phyloP scores from a whole-genome alignment of 2,888 invertebrate species.

The Artemia sp. region DNA sequence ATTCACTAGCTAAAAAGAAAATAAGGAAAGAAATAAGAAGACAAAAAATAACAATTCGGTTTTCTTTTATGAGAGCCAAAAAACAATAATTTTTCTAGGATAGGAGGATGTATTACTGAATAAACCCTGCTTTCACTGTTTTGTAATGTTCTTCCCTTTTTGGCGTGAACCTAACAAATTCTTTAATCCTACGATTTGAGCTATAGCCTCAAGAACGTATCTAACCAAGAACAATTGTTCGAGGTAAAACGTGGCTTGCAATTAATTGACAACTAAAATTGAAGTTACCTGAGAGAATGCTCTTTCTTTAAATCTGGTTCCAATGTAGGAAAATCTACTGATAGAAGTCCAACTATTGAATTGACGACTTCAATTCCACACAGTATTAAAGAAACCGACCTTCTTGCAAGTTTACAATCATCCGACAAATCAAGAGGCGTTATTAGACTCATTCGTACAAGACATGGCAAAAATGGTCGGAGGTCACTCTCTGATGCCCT shows the following conservation, averaged over 20 bases:
- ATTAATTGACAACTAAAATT: constrained; percentile 21
- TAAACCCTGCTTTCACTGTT: too few relatives aligned
- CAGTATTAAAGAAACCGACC: constrained; percentile 68
- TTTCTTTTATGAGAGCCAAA: too few relatives aligned
- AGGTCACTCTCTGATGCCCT: constrained; percentile 49
- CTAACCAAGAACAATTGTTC: too few relatives aligned
- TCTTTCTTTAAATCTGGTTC: constrained; percentile 85
- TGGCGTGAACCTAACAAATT: too few relatives aligned
- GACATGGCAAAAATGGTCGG: constrained; percentile 72
- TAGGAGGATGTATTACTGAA: too few relatives aligned
- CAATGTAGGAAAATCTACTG: constrained; percentile 80
- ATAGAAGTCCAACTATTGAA: constrained; percentile 75
- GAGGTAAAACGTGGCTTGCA: neutral
- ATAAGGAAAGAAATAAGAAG: too few relatives aligned
- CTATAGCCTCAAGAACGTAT: too few relatives aligned
- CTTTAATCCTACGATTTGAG: too few relatives aligned
- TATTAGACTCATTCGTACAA: constrained; percentile 75
- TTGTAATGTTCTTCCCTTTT: too few relatives aligned
- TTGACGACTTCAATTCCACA: constrained; percentile 86
- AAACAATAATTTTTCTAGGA: too few relatives aligned
- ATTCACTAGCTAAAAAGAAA: too few relatives aligned
- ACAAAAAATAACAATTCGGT: too few relatives aligned
- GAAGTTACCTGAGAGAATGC: constrained; percentile 54
- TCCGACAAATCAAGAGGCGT: constrained; percentile 70
- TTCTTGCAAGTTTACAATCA: constrained; percentile 63